Base-by-base conservation (phyloP, 2,888 invertebrate genomes). In the Acrobasis repandana region DNA sequence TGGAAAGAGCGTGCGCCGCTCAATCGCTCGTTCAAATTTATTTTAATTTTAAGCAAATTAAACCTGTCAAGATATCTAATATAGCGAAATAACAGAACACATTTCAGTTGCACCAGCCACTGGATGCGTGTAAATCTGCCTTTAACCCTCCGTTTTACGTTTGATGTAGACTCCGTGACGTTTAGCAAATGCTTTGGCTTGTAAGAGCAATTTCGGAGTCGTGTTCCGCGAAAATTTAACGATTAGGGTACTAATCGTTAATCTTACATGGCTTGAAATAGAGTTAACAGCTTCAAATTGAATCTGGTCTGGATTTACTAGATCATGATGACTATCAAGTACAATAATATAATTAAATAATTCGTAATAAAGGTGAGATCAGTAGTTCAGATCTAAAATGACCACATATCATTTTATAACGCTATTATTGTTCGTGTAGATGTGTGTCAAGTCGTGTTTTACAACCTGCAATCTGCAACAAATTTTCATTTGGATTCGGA, bases 121-220 rank as follows among this genome's bases (percentile, higher is more conserved):
- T 28, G 28, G 28, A 28, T 28, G 28, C 28, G 28, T 28, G 28
- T 28, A 28, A 28, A 28, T 28, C 28, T 28, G 28, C 6, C 66
- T 76, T 76, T 77, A 82, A 78, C 67, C 70, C 70, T 71, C 76
- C 75, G 82, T 83, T 86, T 83, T 81, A 75, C 72, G 67, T 54
- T 65, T 63, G 65, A 68, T 76, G 82, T 83, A 82, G 80, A 79
- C 70, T 81, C 81, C 75, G 71, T 57, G 62, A 67, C 60, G 71
- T 74, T 77, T 80, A 50, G 69, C 73, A 60, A 69, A 77, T 69
- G 72, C 75, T 75, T 72, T 73, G 77, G 54, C 16, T 54, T 54
- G 28, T 20, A 10, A 54, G 11, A 20, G 38, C 76, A 73, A 73
- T 74, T 71, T 38, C 38, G 11, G 54, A 54, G 38, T 16, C n/a